Evolutionary conservation across 35 echinoderm and acorn worm genomes (phyloP), one percentile per base, ranked within the genome.

Genomic region (Patiria miniata): DNA sequence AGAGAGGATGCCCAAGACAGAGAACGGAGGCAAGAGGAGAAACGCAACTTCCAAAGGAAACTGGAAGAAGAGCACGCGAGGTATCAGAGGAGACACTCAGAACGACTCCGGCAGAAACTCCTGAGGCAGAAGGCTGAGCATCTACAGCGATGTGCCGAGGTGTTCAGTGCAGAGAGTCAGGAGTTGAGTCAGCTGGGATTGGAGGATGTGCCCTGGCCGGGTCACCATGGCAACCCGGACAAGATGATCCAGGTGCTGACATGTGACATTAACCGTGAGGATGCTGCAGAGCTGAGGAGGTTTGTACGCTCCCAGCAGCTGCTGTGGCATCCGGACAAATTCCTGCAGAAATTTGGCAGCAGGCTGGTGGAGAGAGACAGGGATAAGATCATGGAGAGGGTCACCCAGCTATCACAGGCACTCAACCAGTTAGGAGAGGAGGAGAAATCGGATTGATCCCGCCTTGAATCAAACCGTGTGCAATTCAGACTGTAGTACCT

Each of bases 261-360:
- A 22, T 88, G 91, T 23, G 88, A 93, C 42, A 80, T 87, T 7
- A 80, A 93, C 69, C 80, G 78, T 51, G 47, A 39, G 21, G 47
- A 88, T 36, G 44, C 52, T 14, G 78, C 90, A 15, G 87, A 90
- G 47, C 68, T 90, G 18, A 93, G 85, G 78, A 93, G 89, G 32
- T 97, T 90, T 65, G 55, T 97, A 16, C 80, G 85, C 39, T 73
- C 95, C 0, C 95, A 97, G 34, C 95, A 97, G 68, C 79, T 89
- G 14, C 86, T 89, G 2, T 97, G 95, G 95, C 95, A 97, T 90
- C 95, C 95, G 2, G 95, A 97, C 37, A 97, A 97, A 39, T 97
- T 97, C 47, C 76, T 93, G 61, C 95, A 97, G 85, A 91, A 86
- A 68, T 93, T 80, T 52, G 95, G 91, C 36, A 28, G 83, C 50